Conservation (phyloP, 2,797 vertebrate species). For the Gadopsis marmoratus region DNA sequence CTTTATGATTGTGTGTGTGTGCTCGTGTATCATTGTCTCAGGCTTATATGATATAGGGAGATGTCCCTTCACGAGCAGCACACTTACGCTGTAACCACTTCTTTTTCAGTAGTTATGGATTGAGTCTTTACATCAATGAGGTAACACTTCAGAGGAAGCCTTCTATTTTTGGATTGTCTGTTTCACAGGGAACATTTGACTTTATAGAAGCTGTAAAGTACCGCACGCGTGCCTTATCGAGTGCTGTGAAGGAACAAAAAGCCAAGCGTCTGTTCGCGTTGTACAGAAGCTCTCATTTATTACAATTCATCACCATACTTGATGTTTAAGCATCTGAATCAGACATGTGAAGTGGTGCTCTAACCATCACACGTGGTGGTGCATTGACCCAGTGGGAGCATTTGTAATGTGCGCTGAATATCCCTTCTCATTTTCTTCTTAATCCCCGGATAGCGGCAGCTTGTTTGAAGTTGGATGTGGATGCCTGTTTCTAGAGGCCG, state of each 20-base stretch:
- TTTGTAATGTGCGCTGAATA: conserved; percentile 58
- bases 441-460: conserved; percentile 50
- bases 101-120: conserved; percentile 26
- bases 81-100: neutral
- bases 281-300: conserved; percentile 54
- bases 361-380: conserved; percentile 49
- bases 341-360: conserved; percentile 65
- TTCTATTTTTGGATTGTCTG: conserved; percentile 44
- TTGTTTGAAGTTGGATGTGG: conserved; percentile 59
- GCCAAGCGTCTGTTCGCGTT: conserved; percentile 48
- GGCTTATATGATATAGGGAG: conserved; percentile 1
- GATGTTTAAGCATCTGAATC: conserved; percentile 59
- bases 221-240: conserved; percentile 26
- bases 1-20: conserved; percentile 21
- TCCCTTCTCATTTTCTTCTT: conserved; percentile 50
- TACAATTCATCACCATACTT: conserved; percentile 53
- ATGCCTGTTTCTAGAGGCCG: conserved; percentile 34
- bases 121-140: conserved; percentile 20
- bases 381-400: conserved; percentile 60
- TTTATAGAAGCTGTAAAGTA: conserved; percentile 43
- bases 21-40: neutral
- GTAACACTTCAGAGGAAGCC: conserved; percentile 35
- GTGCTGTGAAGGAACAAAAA: conserved; percentile 39
- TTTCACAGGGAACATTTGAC: conserved; percentile 40
- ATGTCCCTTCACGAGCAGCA: conserved; percentile 1